A percentile compares a stretch with the other conserved stretches of the same genome.
Evolutionary conservation across 2,888 invertebrate genomes (phyloP).

Genomic region (Clitarchus hookeri): DNA sequence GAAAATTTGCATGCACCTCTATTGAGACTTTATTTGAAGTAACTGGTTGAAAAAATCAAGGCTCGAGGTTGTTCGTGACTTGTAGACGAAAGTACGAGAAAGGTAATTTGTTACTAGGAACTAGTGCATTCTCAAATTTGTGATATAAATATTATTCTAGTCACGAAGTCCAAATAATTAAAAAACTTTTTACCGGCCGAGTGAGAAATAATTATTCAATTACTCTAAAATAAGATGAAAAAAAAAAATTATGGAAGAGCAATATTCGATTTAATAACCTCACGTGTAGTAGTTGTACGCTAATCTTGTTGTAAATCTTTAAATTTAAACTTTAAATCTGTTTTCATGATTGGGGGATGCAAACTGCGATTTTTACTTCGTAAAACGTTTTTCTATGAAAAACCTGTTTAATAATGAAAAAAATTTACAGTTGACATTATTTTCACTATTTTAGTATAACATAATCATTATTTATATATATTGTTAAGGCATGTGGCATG

Average conservation of each 20-base stretch:
- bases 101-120: neutral
- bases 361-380: too few relatives aligned
- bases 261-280: neutral
- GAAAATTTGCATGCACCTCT: too few relatives aligned
- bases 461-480: neutral
- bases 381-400: too few relatives aligned
- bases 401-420: neutral
- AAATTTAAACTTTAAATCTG: neutral
- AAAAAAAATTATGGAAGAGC: neutral
- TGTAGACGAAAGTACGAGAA: neutral
- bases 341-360: neutral
- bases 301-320: neutral
- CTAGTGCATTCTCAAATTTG: neutral
- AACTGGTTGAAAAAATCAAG: too few relatives aligned
- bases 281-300: neutral
- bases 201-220: neutral
- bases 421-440: neutral
- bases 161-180: neutral
- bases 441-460: neutral
- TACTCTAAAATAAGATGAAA: neutral
- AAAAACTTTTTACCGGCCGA: neutral
- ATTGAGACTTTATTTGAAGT: too few relatives aligned
- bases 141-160: constrained; percentile 2
- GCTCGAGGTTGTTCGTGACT: too few relatives aligned
- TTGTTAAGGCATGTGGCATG: neutral